These are phyloP conservation scores for Limanda limanda DNA, from an alignment of 2,113 vertebrate species.

Conservation along the genomic window DNA sequence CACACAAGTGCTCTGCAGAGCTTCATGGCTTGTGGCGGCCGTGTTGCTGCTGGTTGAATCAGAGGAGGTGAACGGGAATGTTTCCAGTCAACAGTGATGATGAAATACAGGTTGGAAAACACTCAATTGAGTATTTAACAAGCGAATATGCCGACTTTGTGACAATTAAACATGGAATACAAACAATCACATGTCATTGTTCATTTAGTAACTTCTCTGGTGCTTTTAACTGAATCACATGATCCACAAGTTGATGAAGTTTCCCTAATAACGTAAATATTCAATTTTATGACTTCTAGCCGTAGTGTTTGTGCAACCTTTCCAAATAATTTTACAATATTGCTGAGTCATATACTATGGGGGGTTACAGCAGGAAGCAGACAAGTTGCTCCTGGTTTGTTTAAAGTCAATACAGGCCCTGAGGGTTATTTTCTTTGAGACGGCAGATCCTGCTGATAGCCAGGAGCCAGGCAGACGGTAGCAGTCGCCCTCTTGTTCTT, in stretches of 20 bases:
- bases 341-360: neutral
- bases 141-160: neutral
- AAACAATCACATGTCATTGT: neutral
- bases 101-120: conserved; percentile 41
- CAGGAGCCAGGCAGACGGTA: conserved; percentile 49
- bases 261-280: too few relatives aligned
- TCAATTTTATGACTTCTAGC: neutral
- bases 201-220: neutral
- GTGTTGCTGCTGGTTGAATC: conserved; percentile 38
- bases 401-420: neutral
- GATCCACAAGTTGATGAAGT: conserved; percentile 4
- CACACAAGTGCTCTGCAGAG: conserved; percentile 48
- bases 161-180: neutral
- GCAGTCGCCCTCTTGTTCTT: conserved; percentile 44
- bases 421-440: conserved; percentile 36
- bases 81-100: conserved; percentile 46
- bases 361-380: neutral
- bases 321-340: too few relatives aligned
- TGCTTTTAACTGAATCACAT: neutral
- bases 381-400: neutral
- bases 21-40: conserved; percentile 16
- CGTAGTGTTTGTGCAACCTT: too few relatives aligned
- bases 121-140: conserved; percentile 7
- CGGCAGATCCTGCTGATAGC: conserved; percentile 57
- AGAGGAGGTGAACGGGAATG: conserved; percentile 27